Conservation (phyloP, 2,797 vertebrate species). For the Notoglanidium macrostoma region DNA sequence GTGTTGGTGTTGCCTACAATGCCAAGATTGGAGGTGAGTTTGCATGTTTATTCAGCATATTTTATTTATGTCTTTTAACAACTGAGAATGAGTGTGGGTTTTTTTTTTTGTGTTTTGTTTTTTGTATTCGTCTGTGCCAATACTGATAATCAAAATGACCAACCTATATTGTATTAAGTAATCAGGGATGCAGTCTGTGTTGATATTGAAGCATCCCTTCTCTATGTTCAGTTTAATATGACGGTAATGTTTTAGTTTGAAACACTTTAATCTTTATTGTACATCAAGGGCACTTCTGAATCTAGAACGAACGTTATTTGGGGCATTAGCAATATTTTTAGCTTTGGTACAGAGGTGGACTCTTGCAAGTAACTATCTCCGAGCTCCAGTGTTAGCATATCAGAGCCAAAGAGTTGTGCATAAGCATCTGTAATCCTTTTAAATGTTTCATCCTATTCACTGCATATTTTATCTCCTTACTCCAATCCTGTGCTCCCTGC, state of each 20-base stretch:
- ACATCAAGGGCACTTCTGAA: not conserved
- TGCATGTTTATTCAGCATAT: not conserved
- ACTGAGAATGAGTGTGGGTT: not conserved
- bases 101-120: too few relatives aligned
- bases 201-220: not conserved
- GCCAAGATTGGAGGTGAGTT: conserved; percentile 86
- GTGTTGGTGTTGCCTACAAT: conserved; percentile 92
- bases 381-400: not conserved
- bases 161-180: not conserved
- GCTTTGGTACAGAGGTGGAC: conserved; percentile 38
- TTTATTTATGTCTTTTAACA: not conserved
- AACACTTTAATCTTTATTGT: not conserved
- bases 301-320: not conserved
- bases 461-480: conserved; percentile 56
- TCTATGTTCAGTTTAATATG: not conserved
- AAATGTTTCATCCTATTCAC: conserved; percentile 56
- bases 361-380: not conserved
- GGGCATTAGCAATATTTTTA: conserved; percentile 15
- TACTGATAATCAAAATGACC: not conserved
- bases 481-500: conserved; percentile 26
- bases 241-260: not conserved
- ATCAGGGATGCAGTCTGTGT: not conserved
- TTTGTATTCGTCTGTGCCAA: not conserved
- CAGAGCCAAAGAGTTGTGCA: conserved; percentile 37
- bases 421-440: conserved; percentile 60